Evolutionary conservation across 1,140 invertebrate genomes (phyloP).

Genomic region (Wiebesia pumilae): DNA sequence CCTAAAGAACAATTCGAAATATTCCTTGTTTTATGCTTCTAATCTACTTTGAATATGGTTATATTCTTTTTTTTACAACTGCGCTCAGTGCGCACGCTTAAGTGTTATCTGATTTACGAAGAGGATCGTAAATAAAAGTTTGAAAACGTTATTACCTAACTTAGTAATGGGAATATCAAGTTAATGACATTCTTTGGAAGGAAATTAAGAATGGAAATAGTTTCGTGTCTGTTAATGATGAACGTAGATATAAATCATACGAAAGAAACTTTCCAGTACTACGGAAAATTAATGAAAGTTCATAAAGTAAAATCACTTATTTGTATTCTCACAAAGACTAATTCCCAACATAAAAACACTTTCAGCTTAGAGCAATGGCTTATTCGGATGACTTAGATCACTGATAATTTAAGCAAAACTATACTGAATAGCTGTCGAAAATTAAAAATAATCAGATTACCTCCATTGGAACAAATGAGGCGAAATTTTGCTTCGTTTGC

Average conservation of each 20-base stretch:
- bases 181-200: slow-evolving; percentile 37
- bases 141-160: slow-evolving; percentile 26
- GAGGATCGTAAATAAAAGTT: slow-evolving; percentile 42
- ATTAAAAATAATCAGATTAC: not conserved
- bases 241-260: not conserved
- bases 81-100: not conserved
- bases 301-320: not conserved
- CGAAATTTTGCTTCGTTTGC: not conserved
- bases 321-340: not conserved
- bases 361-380: not conserved
- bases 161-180: slow-evolving; percentile 12
- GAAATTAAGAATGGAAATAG: slow-evolving; percentile 37
- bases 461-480: not conserved
- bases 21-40: not conserved
- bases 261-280: not conserved
- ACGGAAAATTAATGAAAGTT: slow-evolving; percentile 11
- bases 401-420: not conserved
- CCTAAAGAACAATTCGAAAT: not conserved
- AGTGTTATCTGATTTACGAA: slow-evolving; percentile 35
- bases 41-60: not conserved
- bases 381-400: not conserved
- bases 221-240: slow-evolving; percentile 1
- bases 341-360: not conserved
- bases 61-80: slow-evolving; percentile 6
- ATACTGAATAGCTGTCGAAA: not conserved